Percentiles rank a stretch among this genome's conserved stretches.
phyloP scores from a whole-genome alignment of 2,797 vertebrate genomes.

The Passerculus sandwichensis region DNA sequence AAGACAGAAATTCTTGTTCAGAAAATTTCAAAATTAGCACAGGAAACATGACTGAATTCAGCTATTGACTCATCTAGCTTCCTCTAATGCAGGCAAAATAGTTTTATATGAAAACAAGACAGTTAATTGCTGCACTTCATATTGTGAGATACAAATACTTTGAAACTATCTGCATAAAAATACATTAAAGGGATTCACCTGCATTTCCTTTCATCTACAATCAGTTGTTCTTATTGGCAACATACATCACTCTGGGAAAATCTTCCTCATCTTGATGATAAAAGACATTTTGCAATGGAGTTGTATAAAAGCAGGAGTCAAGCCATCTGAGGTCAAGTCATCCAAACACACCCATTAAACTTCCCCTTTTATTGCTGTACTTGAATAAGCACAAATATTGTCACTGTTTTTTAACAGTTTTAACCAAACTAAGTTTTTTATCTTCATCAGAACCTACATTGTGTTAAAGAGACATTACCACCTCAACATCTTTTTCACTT shows the following conservation, averaged over 20 bases:
- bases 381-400: not conserved
- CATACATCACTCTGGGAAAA: not conserved
- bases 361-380: not conserved
- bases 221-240: not conserved
- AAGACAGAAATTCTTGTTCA: not conserved
- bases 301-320: not conserved
- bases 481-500: not conserved
- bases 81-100: not conserved
- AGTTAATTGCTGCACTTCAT: not conserved
- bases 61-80: not conserved
- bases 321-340: not conserved
- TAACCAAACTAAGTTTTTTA: not conserved
- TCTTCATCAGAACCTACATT: not conserved
- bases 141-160: not conserved
- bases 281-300: not conserved
- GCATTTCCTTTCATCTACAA: not conserved
- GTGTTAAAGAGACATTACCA: not conserved
- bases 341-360: not conserved
- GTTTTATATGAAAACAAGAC: not conserved
- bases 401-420: not conserved
- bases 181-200: not conserved
- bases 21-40: not conserved
- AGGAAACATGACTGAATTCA: not conserved
- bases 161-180: not conserved
- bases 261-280: not conserved